Base-by-base conservation (phyloP, 2,113 vertebrate genomes). In the Gopherus flavomarginatus region DNA sequence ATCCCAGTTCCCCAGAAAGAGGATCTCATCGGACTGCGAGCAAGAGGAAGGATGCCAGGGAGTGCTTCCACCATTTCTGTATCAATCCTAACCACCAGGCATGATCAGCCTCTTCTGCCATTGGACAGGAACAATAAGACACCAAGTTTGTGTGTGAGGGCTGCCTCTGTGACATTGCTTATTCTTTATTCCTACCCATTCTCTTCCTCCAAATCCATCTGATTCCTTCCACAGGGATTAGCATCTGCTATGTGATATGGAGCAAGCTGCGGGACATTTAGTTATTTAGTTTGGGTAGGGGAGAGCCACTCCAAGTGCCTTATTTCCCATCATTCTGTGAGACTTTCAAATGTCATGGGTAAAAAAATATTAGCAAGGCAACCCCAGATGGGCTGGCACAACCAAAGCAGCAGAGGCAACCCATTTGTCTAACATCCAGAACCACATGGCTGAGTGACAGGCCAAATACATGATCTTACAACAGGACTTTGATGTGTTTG, bases 401-500 rank as follows among this genome's bases (percentile, higher is more conserved):
- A 56, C 2, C 56, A 91, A 54, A 0, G 0, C 26, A 47, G 16
- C 12, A 90, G 79, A 91, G 16, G 5, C 3, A 95, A 82, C 3
- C 8, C 0, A 1, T 19, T 16, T 1, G 44, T 56, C 88, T 90
- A 13, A 89, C 19, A 1, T 5, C 3, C 29, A 27, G 13, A 91
- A 29, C 1, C 44, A 65, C 26, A 21, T 44, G 4, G 3, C 2
- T 88, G 56, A 85, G 17, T 65, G 53, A 79, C 11, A 85, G 69
- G 91, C 2, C 3, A 90, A 81, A 54, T 47, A 53, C 11, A 2
- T 24, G 19, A 80, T 77, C 6, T 88, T 81, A 77, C 11, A 86
- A 72, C 17, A 62, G 49, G 24, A 86, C 77, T 96, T 94, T 82
- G 65, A 56, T 44, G 9, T 62, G 47, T 89, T 92, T 93, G 65